Evolutionary conservation across 2,797 vertebrate genomes (phyloP).

Genomic region (Sylvilagus floridanus): DNA sequence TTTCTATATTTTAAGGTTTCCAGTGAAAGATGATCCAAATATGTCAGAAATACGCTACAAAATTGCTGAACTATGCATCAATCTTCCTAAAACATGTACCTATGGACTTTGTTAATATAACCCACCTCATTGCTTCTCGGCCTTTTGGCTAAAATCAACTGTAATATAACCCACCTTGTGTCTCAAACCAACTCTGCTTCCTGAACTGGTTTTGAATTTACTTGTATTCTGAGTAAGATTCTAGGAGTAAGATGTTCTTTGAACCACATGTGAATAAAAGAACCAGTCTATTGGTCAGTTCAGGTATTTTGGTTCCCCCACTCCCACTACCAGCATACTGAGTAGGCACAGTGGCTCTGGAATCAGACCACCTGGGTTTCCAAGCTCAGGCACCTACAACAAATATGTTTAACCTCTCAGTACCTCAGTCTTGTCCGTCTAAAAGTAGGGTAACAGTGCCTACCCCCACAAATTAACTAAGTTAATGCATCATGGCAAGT

Average conservation of each 20-base stretch:
- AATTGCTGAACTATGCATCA: neutral
- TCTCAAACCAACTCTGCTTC: neutral
- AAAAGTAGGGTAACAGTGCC: neutral
- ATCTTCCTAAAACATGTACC: slow-evolving; percentile 1
- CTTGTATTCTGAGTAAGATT: slow-evolving; percentile 10
- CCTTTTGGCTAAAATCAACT: too few relatives aligned
- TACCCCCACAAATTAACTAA: slow-evolving; percentile 7
- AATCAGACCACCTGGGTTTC: neutral
- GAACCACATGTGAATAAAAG: neutral
- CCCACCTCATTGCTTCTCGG: neutral
- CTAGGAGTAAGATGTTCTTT: neutral
- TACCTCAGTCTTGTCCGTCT: neutral
- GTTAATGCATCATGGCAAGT: neutral
- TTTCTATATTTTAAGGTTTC: neutral
- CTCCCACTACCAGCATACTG: too few relatives aligned
- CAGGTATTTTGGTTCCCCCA: neutral
- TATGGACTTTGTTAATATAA: neutral
- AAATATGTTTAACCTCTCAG: neutral
- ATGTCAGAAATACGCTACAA: neutral
- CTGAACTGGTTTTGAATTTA: slow-evolving; percentile 9
- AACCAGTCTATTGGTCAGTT: neutral
- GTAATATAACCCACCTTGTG: neutral
- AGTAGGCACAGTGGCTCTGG: neutral
- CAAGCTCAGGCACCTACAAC: neutral
- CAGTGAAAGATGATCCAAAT: slow-evolving; percentile 19